Evolutionary conservation across 1,140 invertebrate species (phyloP), one percentile per base, ranked within the genome.

Genomic region (Melanaphis sacchari): DNA sequence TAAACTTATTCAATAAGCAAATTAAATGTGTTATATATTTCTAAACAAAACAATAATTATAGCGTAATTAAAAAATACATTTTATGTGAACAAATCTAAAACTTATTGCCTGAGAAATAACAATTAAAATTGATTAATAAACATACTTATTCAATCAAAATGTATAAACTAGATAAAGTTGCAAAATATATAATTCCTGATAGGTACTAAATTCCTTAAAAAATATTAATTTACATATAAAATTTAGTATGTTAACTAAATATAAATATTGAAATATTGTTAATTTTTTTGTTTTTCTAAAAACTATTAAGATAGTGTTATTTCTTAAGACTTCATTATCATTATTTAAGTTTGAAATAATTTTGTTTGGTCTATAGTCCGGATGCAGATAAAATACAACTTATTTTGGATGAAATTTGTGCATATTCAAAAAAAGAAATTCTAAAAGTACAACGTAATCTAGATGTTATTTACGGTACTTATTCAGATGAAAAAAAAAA

Each of bases 401-500:
- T 85, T n/a, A 93, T 93, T 54, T n/a, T 93, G 76, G 91, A 93
- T 85, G 91, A 93, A 49, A 49, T 93, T 40, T 49, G 40, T 40
- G 59, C 36, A 85, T 41, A 85, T 93, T 85, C 91, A 84, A 52
- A 84, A 52, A 85, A 93, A 38, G 81, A 93, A 26, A 85, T 93
- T 9, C 43, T 85, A 21, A 93, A 93, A 84, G 81, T 93, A 11
- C 52, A 85, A 54, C 26, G 52, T 8, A 93, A 93, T 84, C 26
- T 93, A 54, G 91, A 93, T 84, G 40, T 85, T n/a, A 93, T 93
- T 0, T 93, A 93, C 85, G 91, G 91, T 18, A 9, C 36, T 40
- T 21, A 85, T 93, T 93, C 91, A 31, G 81, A 93, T 18, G 91
- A 93, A 52, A 93, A 93, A 5, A 85, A 46, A 84, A 93, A 93